These are phyloP conservation scores for Xyrichtys novacula DNA, from an alignment of 2,797 vertebrate genomes.

Conservation along the genomic window DNA sequence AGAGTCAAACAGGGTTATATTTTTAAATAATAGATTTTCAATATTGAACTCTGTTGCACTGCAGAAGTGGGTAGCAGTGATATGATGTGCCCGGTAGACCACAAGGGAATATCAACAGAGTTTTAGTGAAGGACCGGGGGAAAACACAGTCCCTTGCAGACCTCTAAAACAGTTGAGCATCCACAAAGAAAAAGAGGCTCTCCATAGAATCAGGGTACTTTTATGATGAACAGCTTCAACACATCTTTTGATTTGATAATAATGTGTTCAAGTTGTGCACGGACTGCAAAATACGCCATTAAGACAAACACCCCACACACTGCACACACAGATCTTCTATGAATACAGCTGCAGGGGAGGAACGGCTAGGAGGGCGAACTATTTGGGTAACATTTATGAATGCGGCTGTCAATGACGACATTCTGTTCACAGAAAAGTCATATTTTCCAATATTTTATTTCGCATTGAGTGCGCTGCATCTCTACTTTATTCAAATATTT, in stretches of 20 bases:
- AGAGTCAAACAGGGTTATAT: too few relatives aligned
- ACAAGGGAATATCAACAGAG: neutral
- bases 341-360: constrained; percentile 32
- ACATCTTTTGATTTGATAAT: constrained; percentile 6
- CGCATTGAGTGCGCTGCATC: neutral
- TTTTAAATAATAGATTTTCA: neutral
- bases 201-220: neutral
- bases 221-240: neutral
- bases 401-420: constrained; percentile 9
- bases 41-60: neutral
- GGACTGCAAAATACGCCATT: neutral
- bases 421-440: neutral
- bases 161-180: neutral
- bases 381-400: neutral
- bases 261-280: constrained; percentile 24
- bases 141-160: constrained; percentile 17
- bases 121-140: neutral
- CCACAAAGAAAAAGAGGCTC: neutral
- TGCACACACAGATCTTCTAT: constrained; percentile 5
- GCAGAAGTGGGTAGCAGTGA: too few relatives aligned
- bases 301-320: constrained; percentile 26
- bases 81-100: neutral
- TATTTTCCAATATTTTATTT: too few relatives aligned
- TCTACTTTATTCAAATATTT: constrained; percentile 11
- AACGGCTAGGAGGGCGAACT: constrained; percentile 13